Conservation (phyloP, 2,113 vertebrate species). For the Esox niger region DNA sequence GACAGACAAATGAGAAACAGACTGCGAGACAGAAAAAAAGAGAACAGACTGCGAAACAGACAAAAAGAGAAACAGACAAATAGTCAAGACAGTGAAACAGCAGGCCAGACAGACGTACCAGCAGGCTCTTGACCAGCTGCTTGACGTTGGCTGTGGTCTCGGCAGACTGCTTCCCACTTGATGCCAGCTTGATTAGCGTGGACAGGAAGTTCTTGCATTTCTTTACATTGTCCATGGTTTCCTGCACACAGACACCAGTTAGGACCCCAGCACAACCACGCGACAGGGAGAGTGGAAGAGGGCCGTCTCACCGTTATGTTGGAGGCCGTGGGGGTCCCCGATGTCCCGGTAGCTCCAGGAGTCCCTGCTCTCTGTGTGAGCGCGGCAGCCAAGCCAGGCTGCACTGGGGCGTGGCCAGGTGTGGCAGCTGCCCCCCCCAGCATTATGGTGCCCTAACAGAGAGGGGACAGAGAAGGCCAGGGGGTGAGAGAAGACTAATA, state of each 20-base stretch:
- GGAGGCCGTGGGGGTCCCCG: constrained; percentile 72
- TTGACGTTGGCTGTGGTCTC: constrained; percentile 92
- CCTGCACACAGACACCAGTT: constrained; percentile 66
- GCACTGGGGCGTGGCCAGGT: constrained; percentile 76
- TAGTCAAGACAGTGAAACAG: too few species aligned
- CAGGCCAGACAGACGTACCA: constrained; percentile 77
- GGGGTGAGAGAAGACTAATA: not conserved
- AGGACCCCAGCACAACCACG: not conserved
- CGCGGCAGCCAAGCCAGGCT: constrained; percentile 69
- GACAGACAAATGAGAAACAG: too few species aligned
- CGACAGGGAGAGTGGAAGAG: not conserved
- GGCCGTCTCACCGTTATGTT: constrained; percentile 77
- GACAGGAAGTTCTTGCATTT: constrained; percentile 95
- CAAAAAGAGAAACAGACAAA: too few species aligned
- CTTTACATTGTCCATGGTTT: constrained; percentile 95
- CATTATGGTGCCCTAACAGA: constrained; percentile 80
- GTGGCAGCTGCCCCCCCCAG: constrained; percentile 80
- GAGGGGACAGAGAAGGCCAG: constrained; percentile 12
- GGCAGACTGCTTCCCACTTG: constrained; percentile 88
- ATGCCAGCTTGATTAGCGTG: constrained; percentile 92
- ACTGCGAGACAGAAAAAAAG: too few species aligned
- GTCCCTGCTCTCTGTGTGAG: constrained; percentile 79
- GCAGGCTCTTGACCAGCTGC: constrained; percentile 87
- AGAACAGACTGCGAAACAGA: too few species aligned
- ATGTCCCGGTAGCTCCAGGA: constrained; percentile 61